Evolutionary conservation across 2,888 invertebrate species (phyloP), one percentile per base, ranked within the genome.

Genomic region (Suillia variegata): DNA sequence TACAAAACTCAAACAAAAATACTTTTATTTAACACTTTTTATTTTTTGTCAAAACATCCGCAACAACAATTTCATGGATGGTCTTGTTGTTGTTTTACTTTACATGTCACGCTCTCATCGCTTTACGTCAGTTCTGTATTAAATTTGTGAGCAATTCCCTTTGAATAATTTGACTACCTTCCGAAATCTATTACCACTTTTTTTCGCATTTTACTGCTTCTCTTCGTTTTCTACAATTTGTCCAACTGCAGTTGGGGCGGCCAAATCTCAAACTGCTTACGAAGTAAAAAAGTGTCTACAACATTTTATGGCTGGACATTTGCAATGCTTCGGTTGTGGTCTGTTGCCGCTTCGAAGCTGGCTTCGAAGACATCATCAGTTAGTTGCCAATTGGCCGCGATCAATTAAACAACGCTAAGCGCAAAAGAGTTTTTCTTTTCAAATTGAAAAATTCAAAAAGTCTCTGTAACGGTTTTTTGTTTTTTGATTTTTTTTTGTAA

Each of bases 381-480:
- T 75, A 75, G 77, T 75, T 70, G 67, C 62, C 68, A 70, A 70
- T 67, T 62, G 73, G 66, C 67, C 72, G 72, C 70, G 70, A 62
- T 70, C 67, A 71, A 61, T 64, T 63, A 65, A 69, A 76, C 76
- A 69, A 70, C 72, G 58, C 33, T 54, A 24, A 62, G 45, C 45
- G 45, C 45, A 15, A 4, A 45, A 50, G 53, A 26, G 26, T 38
- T 38, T 38, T n/a, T 4, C 13, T 38, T 38, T 5, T 38, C 26
- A 38, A 38, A 10, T 38, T 38, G 13, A 54, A 58, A n/a, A 21
- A 15, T 47, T 34, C 47, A 50, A n/a, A n/a, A n/a, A n/a, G n/a
- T n/a, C n/a, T 26, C 26, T 38, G 12, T 52, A 10, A 34, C 24
- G 31, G 34, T 21, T 20, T 18, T 45, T 20, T n/a, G n/a, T n/a